phyloP scores from a whole-genome alignment of 2,797 vertebrate genomes.

The Galago senegalensis region DNA sequence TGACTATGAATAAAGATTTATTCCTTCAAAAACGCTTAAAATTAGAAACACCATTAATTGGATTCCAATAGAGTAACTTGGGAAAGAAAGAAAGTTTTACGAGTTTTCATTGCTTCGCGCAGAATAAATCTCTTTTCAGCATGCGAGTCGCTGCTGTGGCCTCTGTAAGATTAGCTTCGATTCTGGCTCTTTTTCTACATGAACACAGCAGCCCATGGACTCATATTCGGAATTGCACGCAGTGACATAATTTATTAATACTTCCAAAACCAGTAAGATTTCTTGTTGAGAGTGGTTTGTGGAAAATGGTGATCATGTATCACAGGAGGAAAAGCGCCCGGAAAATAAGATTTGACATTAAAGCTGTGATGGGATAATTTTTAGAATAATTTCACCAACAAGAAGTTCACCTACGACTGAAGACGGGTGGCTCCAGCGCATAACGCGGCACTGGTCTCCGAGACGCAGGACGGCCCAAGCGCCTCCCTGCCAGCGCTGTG shows the following conservation, averaged over 20 bases:
- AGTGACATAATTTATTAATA: slow-evolving; percentile 58
- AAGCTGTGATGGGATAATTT: slow-evolving; percentile 39
- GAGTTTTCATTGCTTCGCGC: not conserved
- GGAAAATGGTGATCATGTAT: slow-evolving; percentile 42
- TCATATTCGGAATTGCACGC: slow-evolving; percentile 67
- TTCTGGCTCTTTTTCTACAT: slow-evolving; percentile 13
- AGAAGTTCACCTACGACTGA: slow-evolving; percentile 54
- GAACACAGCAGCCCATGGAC: slow-evolving; percentile 60
- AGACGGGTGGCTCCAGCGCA: slow-evolving; percentile 27
- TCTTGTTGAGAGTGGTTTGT: slow-evolving; percentile 30
- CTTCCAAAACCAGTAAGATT: slow-evolving; percentile 63
- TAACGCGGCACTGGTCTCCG: not conserved
- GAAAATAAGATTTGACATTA: slow-evolving; percentile 55
- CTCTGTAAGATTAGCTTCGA: slow-evolving; percentile 55
- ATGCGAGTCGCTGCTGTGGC: not conserved
- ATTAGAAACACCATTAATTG: slow-evolving; percentile 4
- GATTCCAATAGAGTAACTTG: slow-evolving; percentile 12
- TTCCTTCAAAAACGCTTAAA: slow-evolving; percentile 50
- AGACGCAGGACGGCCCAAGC: not conserved
- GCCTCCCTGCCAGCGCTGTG: too few species aligned
- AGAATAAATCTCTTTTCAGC: slow-evolving; percentile 44
- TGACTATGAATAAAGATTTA: not conserved
- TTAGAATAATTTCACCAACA: slow-evolving; percentile 35
- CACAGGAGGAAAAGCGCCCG: slow-evolving; percentile 3
- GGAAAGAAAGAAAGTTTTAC: slow-evolving; percentile 29